phyloP scores from a whole-genome alignment of 2,113 vertebrate genomes.

The Mus pahari region DNA sequence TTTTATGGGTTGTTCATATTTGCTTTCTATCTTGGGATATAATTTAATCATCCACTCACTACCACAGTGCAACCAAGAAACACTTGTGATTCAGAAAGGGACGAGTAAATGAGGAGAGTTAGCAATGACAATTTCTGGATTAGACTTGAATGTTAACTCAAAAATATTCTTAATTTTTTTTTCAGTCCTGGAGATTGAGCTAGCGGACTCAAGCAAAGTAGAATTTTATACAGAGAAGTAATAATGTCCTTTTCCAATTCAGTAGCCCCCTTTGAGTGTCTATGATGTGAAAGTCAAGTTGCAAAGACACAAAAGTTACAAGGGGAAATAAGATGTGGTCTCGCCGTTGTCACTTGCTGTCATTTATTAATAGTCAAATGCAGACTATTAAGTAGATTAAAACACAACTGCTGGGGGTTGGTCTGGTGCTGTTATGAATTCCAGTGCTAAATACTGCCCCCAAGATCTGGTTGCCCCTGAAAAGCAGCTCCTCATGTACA shows the following conservation, averaged over 20 bases:
- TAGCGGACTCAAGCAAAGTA: not conserved
- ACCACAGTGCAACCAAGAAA: constrained; percentile 13
- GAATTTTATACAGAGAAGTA: constrained; percentile 39
- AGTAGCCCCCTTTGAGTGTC: not conserved
- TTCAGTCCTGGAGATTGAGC: not conserved
- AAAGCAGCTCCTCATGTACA: no score
- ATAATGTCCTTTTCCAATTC: not conserved
- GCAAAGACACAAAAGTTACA: not conserved
- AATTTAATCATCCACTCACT: not conserved
- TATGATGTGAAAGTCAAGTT: not conserved
- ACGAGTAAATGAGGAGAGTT: not conserved
- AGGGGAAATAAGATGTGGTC: not conserved
- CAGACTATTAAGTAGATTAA: not conserved
- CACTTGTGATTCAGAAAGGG: not conserved
- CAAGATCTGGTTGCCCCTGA: no score
- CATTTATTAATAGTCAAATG: constrained; percentile 31
- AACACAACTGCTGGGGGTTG: not conserved
- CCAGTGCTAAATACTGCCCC: no score
- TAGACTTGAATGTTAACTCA: not conserved
- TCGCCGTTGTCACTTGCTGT: not conserved
- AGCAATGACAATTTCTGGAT: constrained; percentile 24
- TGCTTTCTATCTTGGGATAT: constrained; percentile 53
- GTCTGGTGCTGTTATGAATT: no score
- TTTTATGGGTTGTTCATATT: constrained; percentile 59
- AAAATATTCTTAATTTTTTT: not conserved